Evolutionary conservation across 2,797 vertebrate species (phyloP), one percentile per base, ranked within the genome.

Genomic region (Channa striata): DNA sequence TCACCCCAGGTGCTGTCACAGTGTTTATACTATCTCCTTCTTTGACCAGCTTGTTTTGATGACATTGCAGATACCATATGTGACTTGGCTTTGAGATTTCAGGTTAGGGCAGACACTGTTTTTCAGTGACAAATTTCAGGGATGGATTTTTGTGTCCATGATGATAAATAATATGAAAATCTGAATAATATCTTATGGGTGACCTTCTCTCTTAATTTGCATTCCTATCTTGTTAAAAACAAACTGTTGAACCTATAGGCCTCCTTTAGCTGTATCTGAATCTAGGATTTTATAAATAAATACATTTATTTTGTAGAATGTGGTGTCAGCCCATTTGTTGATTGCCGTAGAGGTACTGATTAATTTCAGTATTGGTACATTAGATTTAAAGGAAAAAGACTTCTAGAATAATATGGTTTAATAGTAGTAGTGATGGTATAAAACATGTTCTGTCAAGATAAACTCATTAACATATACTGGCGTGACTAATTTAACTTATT

Each of bases 41-140:
- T 49, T 61, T 63, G 64, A 75, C 67, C 63, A 78, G 36, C 79
- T 71, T 70, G 64, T 69, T 68, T 21, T 62, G 71, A 89, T 86
- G 86, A 87, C 74, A 59, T 60, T 73, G 80, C 74, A 76, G 78
- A 83, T 83, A 71, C 11, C 59, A 53, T 13, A 8, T 36, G 19
- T 19, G 47, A 8, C 42, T 49, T 39, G 7, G 6, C 50, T 44
- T 71, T 52, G 16, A 57, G 21, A 52, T 78, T 44, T 62, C 9
- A 60, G 34, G 17, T 52, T 2, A 4, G 16, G 46, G 34, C 25
- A 47, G 5, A 66, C 48, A 6, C 25, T n/a, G 36, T 64, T 58
- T 57, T 46, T 59, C 51, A 61, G 8, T 49, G 20, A 39, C 37
- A 9, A 25, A 37, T 43, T 58, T n/a, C 17, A 11, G 37, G 69